Conservation (phyloP, 64 coral and sea anemone genomes). For the Montipora cactus region DNA sequence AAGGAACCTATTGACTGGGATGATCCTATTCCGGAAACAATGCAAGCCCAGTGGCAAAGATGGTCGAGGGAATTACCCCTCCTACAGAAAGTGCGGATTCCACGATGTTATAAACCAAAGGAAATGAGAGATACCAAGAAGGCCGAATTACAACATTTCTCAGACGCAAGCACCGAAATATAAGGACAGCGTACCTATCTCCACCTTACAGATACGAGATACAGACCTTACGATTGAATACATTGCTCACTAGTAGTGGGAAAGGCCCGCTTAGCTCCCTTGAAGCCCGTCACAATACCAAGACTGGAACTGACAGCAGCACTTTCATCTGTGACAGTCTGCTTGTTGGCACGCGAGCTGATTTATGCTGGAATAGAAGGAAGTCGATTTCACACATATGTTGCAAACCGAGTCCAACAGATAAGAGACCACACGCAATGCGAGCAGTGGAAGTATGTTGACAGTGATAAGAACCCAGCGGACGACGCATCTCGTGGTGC, state of each 20-base stretch:
- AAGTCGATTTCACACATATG: neutral
- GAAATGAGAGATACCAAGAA: too few species aligned
- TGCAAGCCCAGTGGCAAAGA: too few species aligned
- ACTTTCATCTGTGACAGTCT: too few species aligned
- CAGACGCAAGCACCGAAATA: neutral
- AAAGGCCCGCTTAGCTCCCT: neutral
- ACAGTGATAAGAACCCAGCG: constrained; percentile 7
- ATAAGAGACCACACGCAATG: neutral
- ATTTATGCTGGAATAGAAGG: neutral
- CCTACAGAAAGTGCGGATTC: too few species aligned
- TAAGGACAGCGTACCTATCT: neutral
- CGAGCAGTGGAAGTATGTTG: constrained; percentile 31
- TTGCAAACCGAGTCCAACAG: neutral
- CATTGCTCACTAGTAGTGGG: constrained; percentile 44
- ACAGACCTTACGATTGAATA: neutral
- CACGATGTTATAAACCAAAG: too few species aligned
- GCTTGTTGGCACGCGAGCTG: neutral
- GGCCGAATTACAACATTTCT: neutral
- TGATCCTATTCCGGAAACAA: too few species aligned
- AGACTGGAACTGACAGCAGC: neutral
- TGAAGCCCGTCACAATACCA: constrained; percentile 30
- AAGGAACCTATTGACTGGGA: too few species aligned
- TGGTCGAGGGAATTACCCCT: too few species aligned
- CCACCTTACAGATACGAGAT: neutral
- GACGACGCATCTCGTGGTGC: constrained; percentile 25